Percentiles rank a stretch among this genome's conserved stretches.
Evolutionary conservation across 2,888 invertebrate species (phyloP).

Genomic region (Blastobasis adustella): DNA sequence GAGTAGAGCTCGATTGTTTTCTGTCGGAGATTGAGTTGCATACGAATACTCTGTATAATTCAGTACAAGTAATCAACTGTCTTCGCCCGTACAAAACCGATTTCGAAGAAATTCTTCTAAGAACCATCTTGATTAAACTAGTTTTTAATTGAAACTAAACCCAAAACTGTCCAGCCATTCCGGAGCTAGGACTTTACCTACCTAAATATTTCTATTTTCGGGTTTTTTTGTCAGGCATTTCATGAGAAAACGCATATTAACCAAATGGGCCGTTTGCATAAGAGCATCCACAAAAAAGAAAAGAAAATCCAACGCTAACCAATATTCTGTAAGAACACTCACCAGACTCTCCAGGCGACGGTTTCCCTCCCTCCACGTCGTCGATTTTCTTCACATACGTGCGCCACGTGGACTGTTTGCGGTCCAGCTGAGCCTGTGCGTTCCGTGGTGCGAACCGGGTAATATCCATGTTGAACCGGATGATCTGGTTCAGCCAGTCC

Average conservation of each 20-base stretch:
- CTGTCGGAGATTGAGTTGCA: too few species aligned
- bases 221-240: not conserved
- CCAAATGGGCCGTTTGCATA: too few species aligned
- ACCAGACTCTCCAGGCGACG: constrained; percentile 1
- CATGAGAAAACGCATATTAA: too few species aligned
- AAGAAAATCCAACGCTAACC: too few species aligned
- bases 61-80: too few species aligned
- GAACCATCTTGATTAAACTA: too few species aligned
- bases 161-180: not conserved
- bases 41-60: too few species aligned
- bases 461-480: constrained; percentile 6
- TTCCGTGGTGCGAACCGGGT: not conserved
- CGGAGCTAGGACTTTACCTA: not conserved
- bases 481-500: constrained; percentile 18
- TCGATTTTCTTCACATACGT: constrained; percentile 14
- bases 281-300: too few species aligned
- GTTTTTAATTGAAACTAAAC: too few species aligned
- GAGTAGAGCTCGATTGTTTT: too few species aligned
- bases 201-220: not conserved
- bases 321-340: not conserved
- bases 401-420: constrained; percentile 12
- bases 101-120: too few species aligned
- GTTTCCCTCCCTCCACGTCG: constrained; percentile 1
- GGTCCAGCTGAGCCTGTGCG: not conserved
- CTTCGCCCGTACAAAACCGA: too few species aligned